Percentiles rank a stretch among this genome's conserved stretches.
These are phyloP conservation scores for Eumeta japonica DNA, from an alignment of 1,140 invertebrate genomes.

Conservation along the genomic window DNA sequence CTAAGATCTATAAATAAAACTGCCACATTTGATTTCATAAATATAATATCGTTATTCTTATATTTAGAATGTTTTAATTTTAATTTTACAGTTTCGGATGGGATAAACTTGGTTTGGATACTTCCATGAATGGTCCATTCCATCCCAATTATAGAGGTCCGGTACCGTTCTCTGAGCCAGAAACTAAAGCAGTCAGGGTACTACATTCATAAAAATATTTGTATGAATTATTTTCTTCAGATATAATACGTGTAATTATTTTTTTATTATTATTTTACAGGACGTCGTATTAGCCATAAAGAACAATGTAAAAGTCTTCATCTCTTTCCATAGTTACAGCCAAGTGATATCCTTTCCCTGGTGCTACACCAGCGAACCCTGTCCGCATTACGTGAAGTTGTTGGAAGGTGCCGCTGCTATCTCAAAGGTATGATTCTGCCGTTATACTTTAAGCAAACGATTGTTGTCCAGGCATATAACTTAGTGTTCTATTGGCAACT, in stretches of 20 bases:
- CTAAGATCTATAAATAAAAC: too few relatives aligned
- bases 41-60: constrained; percentile 1
- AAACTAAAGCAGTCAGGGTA: constrained; percentile 70
- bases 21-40: too few relatives aligned
- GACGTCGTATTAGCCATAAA: constrained; percentile 59
- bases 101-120: constrained; percentile 61
- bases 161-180: constrained; percentile 87
- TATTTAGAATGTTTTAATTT: constrained; percentile 10
- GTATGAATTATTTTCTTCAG: neutral
- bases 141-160: constrained; percentile 83
- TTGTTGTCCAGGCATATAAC: too few relatives aligned
- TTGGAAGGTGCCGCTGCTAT: constrained; percentile 43
- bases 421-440: constrained; percentile 48
- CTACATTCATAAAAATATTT: constrained; percentile 3
- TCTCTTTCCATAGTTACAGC: constrained; percentile 85
- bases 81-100: constrained; percentile 63
- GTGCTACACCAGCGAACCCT: constrained; percentile 70
- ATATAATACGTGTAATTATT: too few relatives aligned
- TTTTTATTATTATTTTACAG: constrained; percentile 36
- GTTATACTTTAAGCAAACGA: too few relatives aligned
- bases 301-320: constrained; percentile 68
- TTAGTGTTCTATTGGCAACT: too few relatives aligned
- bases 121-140: constrained; percentile 79
- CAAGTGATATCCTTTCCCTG: constrained; percentile 85
- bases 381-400: constrained; percentile 71